Evolutionary conservation across 2,113 vertebrate genomes (phyloP).

Genomic region (Oreochromis aureus): DNA sequence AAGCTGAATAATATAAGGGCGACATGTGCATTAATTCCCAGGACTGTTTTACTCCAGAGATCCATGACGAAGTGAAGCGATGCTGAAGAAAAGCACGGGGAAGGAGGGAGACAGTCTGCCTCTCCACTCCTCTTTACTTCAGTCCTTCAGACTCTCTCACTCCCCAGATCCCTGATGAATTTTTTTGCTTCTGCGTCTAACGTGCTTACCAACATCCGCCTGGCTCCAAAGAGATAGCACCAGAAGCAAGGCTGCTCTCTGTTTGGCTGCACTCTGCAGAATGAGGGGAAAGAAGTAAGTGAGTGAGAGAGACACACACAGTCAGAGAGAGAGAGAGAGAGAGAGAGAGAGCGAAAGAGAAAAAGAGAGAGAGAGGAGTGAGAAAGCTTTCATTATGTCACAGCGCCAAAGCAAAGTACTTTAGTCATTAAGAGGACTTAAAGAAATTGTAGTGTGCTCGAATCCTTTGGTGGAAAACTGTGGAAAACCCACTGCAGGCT

Average conservation of each 20-base stretch:
- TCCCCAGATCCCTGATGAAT: not conserved
- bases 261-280: conserved; percentile 45
- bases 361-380: not conserved
- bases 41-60: conserved; percentile 36
- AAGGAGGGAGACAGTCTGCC: not conserved
- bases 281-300: not conserved
- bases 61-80: conserved; percentile 26
- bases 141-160: not conserved
- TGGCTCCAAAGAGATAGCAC: not conserved
- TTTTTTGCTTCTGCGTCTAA: not conserved
- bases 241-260: conserved; percentile 6
- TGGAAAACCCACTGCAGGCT: not conserved
- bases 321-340: not conserved
- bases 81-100: not conserved
- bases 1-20: conserved; percentile 21
- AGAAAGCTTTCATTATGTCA: conserved; percentile 1
- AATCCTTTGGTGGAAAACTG: not conserved
- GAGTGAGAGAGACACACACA: not conserved
- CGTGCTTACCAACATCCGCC: not conserved
- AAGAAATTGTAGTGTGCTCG: not conserved
- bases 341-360: not conserved
- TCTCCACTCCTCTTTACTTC: conserved; percentile 2
- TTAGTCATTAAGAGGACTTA: not conserved
- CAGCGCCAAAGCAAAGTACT: not conserved
- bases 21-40: conserved; percentile 24